Evolutionary conservation across 2,797 vertebrate species (phyloP).

Genomic region (Hypotaenidia philippensis): DNA sequence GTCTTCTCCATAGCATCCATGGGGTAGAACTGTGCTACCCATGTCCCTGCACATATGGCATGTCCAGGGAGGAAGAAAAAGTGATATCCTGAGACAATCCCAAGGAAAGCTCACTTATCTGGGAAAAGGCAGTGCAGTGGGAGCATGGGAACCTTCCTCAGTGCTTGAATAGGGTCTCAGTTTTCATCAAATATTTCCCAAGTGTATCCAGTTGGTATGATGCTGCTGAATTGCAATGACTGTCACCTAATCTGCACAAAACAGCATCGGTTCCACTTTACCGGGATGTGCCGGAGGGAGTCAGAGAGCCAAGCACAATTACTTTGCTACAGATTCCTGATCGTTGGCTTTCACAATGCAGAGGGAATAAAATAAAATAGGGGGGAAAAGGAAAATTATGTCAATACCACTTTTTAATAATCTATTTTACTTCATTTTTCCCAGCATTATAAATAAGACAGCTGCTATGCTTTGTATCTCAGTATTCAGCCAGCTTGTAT

Average conservation of each 20-base stretch:
- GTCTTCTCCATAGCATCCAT: neutral
- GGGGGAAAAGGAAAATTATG: neutral
- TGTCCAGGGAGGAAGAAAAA: neutral
- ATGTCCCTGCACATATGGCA: fast-evolving
- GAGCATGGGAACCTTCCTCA: neutral
- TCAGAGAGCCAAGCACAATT: neutral
- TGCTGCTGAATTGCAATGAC: neutral
- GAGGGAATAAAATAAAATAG: neutral
- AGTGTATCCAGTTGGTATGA: neutral
- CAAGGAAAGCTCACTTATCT: neutral
- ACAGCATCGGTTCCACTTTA: neutral
- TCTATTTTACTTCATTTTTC: neutral
- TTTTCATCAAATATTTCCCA: neutral
- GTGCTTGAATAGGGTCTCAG: neutral
- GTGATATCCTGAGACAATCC: neutral
- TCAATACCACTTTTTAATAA: neutral
- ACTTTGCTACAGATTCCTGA: neutral
- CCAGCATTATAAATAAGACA: neutral
- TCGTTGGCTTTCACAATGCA: neutral
- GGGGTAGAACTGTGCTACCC: neutral
- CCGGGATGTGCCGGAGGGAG: neutral
- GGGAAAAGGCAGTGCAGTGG: neutral
- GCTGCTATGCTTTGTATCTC: neutral
- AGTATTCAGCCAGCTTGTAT: neutral
- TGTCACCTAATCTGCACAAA: neutral